Base-by-base conservation (phyloP, 2,888 invertebrate species). In the Ophion costatus region DNA sequence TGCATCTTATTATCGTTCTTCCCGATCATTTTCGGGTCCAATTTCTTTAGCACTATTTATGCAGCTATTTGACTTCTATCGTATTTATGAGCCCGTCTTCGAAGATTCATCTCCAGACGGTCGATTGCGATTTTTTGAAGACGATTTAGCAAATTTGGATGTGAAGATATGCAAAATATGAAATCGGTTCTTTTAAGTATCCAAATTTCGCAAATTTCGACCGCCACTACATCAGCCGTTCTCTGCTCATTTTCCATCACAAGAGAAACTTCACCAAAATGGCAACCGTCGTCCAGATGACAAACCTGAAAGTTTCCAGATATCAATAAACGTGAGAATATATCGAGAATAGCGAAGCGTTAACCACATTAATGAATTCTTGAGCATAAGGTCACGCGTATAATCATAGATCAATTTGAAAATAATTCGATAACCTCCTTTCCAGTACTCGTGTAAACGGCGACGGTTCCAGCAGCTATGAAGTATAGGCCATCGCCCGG, bases 231-330 rank as follows among this genome's bases (percentile, higher is more conserved):
- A 10, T 89, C 94, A 0, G 94, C 94, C 1, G 92, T 89, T 20
- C 94, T 90, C 10, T 90, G 90, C 83, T 94, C 93, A 64, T 93
- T 93, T 3, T 94, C 91, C 88, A 94, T 92, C 11, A 95, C 89
- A 63, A 95, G 84, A 0, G 94, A 92, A 57, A 94, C 91, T 88
- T 95, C 95, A 0, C 94, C 95, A 86, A 95, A 95, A 87, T 94
- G 92, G 3, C 92, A 91, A 10, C 94, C 94, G 84, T 94, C 94
- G 64, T 94, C 92, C 83, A 95, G 90, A 88, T 95, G 94, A 80
- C 94, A 94, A 4, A 94, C 89, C 94, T 94, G 75, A 82, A 89
- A 85, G 73, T 70, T 63, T 2, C 11, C 11, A 6, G 11, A 17
- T 66, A 69, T 22, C 6, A 9, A 70, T 51, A 51, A 56, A 56